These are phyloP conservation scores for Idris sp. DNA, from an alignment of 1,140 invertebrate genomes.

Conservation along the genomic window DNA sequence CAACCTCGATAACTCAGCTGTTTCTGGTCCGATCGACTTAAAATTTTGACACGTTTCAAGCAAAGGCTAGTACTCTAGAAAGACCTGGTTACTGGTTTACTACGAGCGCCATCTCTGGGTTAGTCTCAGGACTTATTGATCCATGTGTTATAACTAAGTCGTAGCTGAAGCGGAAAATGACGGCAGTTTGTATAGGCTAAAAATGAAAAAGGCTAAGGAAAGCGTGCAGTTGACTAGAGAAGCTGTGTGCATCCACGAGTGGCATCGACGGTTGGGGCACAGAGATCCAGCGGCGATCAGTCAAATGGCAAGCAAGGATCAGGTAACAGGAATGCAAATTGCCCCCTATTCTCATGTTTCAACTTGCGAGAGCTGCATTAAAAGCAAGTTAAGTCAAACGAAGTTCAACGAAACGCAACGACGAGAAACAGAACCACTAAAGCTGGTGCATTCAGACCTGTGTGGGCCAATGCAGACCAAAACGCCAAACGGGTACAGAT, in stretches of 20 bases:
- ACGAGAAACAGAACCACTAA: slow-evolving; percentile 23
- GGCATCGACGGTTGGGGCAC: not conserved
- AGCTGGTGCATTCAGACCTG: slow-evolving; percentile 30
- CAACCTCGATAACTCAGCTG: too few species aligned
- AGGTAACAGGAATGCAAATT: slow-evolving; percentile 27
- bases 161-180: slow-evolving; percentile 3
- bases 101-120: too few species aligned
- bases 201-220: not conserved
- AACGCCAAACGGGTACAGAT: slow-evolving; percentile 39
- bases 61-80: too few species aligned
- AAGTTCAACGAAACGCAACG: slow-evolving; percentile 22
- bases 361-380: slow-evolving; percentile 36
- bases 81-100: too few species aligned
- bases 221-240: not conserved
- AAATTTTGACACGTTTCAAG: too few species aligned
- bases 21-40: too few species aligned
- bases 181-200: slow-evolving; percentile 14
- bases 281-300: not conserved
- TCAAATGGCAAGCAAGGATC: not conserved
- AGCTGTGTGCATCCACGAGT: not conserved
- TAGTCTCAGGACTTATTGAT: too few species aligned
- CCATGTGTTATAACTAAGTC: too few species aligned
- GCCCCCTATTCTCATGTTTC: not conserved
- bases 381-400: slow-evolving; percentile 21
- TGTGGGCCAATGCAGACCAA: slow-evolving; percentile 41